These are phyloP conservation scores for Mylabris phalerata DNA, from an alignment of 1,140 invertebrate species.

Conservation along the genomic window DNA sequence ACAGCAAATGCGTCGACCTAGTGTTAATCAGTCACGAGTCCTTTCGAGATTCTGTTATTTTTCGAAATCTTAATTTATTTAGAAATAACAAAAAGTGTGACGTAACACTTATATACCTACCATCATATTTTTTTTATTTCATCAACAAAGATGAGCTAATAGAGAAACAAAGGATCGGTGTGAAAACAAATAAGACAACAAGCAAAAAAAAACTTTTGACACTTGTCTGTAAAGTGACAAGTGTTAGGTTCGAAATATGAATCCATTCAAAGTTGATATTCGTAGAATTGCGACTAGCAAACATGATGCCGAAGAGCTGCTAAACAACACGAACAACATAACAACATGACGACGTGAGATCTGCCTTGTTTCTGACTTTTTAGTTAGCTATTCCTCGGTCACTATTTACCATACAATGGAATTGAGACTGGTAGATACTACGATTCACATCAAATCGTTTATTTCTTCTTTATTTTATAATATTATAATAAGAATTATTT, in stretches of 20 bases:
- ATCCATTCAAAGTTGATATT: slow-evolving; percentile 10
- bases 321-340: slow-evolving; percentile 13
- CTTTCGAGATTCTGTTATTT: too few relatives aligned
- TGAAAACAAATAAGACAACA: slow-evolving; percentile 9
- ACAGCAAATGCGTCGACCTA: too few relatives aligned
- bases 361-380: slow-evolving; percentile 12
- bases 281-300: slow-evolving; percentile 14
- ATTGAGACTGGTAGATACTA: slow-evolving; percentile 11
- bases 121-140: too few relatives aligned
- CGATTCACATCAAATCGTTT: slow-evolving; percentile 15
- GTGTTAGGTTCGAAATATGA: slow-evolving; percentile 13
- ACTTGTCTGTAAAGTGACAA: slow-evolving; percentile 11
- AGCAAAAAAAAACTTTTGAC: not conserved
- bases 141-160: not conserved
- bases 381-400: slow-evolving; percentile 2
- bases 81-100: too few relatives aligned
- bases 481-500: slow-evolving; percentile 16
- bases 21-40: too few relatives aligned
- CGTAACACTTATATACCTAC: too few relatives aligned
- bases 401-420: slow-evolving; percentile 16
- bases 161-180: slow-evolving; percentile 14
- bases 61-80: too few relatives aligned
- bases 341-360: slow-evolving; percentile 16
- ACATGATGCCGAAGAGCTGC: slow-evolving; percentile 8
- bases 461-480: not conserved